phyloP scores from a whole-genome alignment of 2,888 invertebrate species.

The Aleiodes alternator region DNA sequence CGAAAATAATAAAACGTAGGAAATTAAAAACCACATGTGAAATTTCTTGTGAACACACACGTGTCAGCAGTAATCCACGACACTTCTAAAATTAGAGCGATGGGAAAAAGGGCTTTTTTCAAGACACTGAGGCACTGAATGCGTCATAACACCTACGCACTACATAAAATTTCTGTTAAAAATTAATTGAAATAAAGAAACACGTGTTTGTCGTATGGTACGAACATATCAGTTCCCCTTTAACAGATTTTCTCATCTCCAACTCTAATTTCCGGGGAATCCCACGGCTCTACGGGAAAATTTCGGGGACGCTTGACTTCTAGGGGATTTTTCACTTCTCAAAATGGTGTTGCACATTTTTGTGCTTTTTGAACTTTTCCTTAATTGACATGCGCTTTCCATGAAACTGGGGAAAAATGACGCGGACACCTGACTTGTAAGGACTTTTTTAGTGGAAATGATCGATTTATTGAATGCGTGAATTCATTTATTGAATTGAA shows the following conservation, averaged over 20 bases:
- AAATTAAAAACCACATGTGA: conserved; percentile 43
- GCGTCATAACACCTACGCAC: conserved; percentile 58
- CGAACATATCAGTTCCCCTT: conserved; percentile 42
- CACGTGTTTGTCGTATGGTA: conserved; percentile 19
- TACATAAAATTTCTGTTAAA: conserved; percentile 45
- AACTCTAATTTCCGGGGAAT: neutral
- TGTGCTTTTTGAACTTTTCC: neutral
- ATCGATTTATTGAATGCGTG: too few relatives aligned
- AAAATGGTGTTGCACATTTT: neutral
- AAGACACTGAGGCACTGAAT: conserved; percentile 9
- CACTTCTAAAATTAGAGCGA: conserved; percentile 73
- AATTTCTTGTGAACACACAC: conserved; percentile 61
- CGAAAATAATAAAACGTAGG: neutral
- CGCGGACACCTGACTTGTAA: too few relatives aligned
- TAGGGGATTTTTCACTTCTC: neutral
- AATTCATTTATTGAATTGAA: too few relatives aligned
- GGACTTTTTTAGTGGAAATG: too few relatives aligned
- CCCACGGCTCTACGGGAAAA: conserved; percentile 1
- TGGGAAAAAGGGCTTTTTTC: conserved; percentile 70
- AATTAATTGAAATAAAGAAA: conserved; percentile 41
- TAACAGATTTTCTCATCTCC: conserved; percentile 35
- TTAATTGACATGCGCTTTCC: too few relatives aligned
- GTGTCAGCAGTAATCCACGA: conserved; percentile 56
- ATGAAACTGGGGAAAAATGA: too few relatives aligned
- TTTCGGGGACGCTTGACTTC: neutral